Evolutionary conservation across 2,888 invertebrate species (phyloP).

Genomic region (Dryadula phaetusa): DNA sequence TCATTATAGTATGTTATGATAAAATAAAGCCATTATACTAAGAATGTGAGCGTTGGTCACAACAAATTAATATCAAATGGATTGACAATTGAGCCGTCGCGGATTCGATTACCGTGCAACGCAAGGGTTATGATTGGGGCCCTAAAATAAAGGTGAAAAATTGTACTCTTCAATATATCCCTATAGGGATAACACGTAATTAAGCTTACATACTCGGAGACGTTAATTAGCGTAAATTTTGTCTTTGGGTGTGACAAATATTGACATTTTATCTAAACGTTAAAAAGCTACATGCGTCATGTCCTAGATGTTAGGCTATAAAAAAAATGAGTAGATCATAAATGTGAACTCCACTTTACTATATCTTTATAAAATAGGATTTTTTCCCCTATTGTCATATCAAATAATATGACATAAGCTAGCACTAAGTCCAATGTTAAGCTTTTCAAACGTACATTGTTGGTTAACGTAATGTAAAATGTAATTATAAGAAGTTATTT

Average conservation of each 20-base stretch:
- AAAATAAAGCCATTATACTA: neutral
- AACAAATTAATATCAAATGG: neutral
- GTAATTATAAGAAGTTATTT: slow-evolving; percentile 8
- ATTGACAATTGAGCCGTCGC: neutral
- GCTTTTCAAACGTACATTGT: slow-evolving; percentile 3
- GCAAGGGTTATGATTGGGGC: no score
- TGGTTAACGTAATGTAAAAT: neutral
- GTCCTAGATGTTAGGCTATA: slow-evolving; percentile 3
- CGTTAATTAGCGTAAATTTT: neutral
- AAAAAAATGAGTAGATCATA: slow-evolving; percentile 5
- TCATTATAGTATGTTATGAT: neutral
- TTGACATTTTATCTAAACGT: neutral
- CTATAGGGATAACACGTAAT: slow-evolving; percentile 1
- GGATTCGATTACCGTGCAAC: neutral
- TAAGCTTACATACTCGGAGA: neutral
- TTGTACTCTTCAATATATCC: neutral
- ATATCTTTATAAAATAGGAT: slow-evolving; percentile 27
- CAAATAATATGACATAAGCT: slow-evolving; percentile 40
- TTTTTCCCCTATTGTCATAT: slow-evolving; percentile 40
- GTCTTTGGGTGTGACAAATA: neutral
- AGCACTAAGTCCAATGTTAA: slow-evolving; percentile 21
- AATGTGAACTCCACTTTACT: slow-evolving; percentile 25
- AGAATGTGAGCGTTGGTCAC: neutral
- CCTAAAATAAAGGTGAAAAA: neutral
- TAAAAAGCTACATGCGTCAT: neutral